Base-by-base conservation (phyloP, 2,888 invertebrate genomes). In the Trissolcus brochymenae region DNA sequence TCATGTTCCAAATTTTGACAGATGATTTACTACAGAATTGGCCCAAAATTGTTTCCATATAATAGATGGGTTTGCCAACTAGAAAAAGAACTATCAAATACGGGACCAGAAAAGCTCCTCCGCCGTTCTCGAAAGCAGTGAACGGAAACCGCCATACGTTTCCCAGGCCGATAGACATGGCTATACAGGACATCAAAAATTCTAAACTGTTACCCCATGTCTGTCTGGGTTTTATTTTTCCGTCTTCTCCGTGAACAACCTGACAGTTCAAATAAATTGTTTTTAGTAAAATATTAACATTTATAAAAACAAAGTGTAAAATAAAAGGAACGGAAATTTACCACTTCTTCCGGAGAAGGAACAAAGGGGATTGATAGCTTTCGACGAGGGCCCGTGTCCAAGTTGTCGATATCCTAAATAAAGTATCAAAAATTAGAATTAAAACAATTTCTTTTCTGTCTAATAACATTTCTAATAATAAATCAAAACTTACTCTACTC, bases 11-110 rank as follows among this genome's bases (percentile, higher is more conserved):
- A 62, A 96, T 92, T 87, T 93, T 94, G 1, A 96, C 93, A 2
- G 94, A 94, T 66, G 96, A 96, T 82, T 92, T 92, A 75, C 94
- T 94, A 72, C 94, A 93, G 86, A 96, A 97, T 88, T 97, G 97
- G 2, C 96, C 97, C 46, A 96, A 87, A 17, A 93, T 91, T 91
- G 96, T 94, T 89, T 97, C 96, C 86, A 97, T 90, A 86, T 95
- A 96, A 87, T 96, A 96, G 90, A 96, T 92, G 0, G 95, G 95
- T 80, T 94, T 93, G 61, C 95, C 95, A 70, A 94, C 92, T 57
- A 94, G 84, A 40, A 93, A 89, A 25, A 94, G 87, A 2, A 94
- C 92, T 55, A 93, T 91, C 17, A 94, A 86, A 84, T 94, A 94
- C 0, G 94, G 94, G 67, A 93, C 92, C 35, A 93, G 88, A 82